Conservation (phyloP, 1,140 invertebrate species). For the Cardiocondyla obscurior region DNA sequence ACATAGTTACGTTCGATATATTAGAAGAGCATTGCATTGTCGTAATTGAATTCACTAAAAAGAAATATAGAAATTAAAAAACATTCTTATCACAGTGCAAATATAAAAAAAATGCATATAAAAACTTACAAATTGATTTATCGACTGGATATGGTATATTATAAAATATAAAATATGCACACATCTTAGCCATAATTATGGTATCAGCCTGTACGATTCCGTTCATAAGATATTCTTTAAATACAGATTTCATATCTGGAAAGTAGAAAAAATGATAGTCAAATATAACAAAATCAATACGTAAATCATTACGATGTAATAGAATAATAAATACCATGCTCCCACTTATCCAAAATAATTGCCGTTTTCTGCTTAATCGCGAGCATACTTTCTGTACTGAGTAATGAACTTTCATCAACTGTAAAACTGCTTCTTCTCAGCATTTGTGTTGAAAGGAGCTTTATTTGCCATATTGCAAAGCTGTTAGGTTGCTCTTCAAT, state of each 20-base stretch:
- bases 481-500: constrained; percentile 80
- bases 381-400: constrained; percentile 83
- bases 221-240: constrained; percentile 83
- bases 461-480: constrained; percentile 88
- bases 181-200: constrained; percentile 81
- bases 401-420: constrained; percentile 74
- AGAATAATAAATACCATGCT: constrained; percentile 77
- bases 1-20: constrained; percentile 68
- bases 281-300: background rate
- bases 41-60: constrained; percentile 72
- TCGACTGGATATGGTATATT: constrained; percentile 83
- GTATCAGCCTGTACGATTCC: constrained; percentile 72
- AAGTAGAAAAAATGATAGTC: constrained; percentile 28
- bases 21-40: constrained; percentile 57
- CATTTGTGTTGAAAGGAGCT: constrained; percentile 85
- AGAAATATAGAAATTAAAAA: constrained; percentile 45
- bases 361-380: constrained; percentile 86
- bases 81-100: constrained; percentile 34
- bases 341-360: constrained; percentile 85
- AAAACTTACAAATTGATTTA: constrained; percentile 72
- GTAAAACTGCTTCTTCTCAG: constrained; percentile 71
- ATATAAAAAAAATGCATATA: background rate
- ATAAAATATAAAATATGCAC: constrained; percentile 86
- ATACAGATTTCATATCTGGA: constrained; percentile 79
- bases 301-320: background rate